Evolutionary conservation across 2,797 vertebrate species (phyloP).

Genomic region (Microctenopoma steveboyesi): DNA sequence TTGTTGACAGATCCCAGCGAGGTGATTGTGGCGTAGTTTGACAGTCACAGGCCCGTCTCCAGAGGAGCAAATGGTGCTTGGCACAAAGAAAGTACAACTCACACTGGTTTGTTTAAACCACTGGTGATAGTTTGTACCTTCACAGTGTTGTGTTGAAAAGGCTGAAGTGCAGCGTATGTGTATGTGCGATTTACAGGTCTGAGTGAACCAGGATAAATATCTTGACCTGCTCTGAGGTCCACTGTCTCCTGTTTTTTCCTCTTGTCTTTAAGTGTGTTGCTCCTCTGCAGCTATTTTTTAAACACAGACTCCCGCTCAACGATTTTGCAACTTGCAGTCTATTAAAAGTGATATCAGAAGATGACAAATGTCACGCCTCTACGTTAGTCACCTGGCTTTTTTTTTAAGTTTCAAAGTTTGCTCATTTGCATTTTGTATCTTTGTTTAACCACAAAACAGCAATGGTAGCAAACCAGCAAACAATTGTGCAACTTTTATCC

Average conservation of each 20-base stretch:
- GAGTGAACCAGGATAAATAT: slow-evolving; percentile 48
- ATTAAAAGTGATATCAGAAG: too few species aligned
- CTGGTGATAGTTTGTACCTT: slow-evolving; percentile 59
- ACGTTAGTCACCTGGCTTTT: background rate
- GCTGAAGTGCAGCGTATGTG: slow-evolving; percentile 10
- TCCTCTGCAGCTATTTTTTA: background rate
- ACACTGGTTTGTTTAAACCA: slow-evolving; percentile 73
- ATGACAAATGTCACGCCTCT: background rate
- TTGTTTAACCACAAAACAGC: background rate
- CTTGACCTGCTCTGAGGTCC: slow-evolving; percentile 19
- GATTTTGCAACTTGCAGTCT: background rate
- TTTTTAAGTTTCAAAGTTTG: background rate
- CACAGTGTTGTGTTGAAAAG: slow-evolving; percentile 52
- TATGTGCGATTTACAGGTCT: slow-evolving; percentile 51
- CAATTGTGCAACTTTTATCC: background rate
- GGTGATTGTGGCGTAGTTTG: slow-evolving; percentile 59
- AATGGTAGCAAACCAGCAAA: background rate
- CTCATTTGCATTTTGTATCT: background rate
- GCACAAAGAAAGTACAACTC: slow-evolving; percentile 62
- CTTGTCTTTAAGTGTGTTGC: background rate
- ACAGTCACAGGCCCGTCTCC: slow-evolving; percentile 71
- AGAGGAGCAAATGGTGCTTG: slow-evolving; percentile 78
- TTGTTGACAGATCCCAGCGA: slow-evolving; percentile 73
- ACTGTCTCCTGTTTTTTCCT: background rate
- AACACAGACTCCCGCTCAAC: background rate